phyloP scores from a whole-genome alignment of 2,888 invertebrate genomes.

The Teinopalpus imperialis region DNA sequence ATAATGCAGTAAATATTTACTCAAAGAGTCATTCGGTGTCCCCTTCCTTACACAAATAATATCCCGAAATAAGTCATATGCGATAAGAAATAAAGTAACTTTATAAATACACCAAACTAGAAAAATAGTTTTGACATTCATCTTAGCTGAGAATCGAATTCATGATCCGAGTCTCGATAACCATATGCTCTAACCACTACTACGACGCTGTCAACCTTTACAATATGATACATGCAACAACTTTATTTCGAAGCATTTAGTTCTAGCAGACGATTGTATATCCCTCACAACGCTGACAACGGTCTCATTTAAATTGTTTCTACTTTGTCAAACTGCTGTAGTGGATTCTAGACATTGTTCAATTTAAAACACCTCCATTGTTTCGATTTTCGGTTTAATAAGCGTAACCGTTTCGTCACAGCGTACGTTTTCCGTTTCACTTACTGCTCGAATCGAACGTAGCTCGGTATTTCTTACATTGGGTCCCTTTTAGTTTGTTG shows the following conservation, averaged over 20 bases:
- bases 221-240: too few relatives aligned
- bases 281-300: conserved; percentile 24
- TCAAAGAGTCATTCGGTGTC: too few relatives aligned
- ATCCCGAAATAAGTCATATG: too few relatives aligned
- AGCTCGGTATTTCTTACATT: not conserved
- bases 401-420: conserved; percentile 22
- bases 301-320: conserved; percentile 26
- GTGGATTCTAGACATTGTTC: conserved; percentile 25
- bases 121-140: too few relatives aligned
- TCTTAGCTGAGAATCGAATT: too few relatives aligned
- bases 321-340: conserved; percentile 20
- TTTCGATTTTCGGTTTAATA: conserved; percentile 27
- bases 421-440: conserved; percentile 15
- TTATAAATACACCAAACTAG: too few relatives aligned
- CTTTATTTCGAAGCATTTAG: conserved; percentile 25
- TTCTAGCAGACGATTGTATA: conserved; percentile 25
- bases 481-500: not conserved
- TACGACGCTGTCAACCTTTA: too few relatives aligned
- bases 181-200: too few relatives aligned
- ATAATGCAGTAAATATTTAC: too few relatives aligned
- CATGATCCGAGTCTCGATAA: too few relatives aligned
- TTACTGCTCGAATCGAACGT: conserved; percentile 2
- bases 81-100: too few relatives aligned
- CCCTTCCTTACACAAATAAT: too few relatives aligned
- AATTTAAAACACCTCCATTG: conserved; percentile 28